These are phyloP conservation scores for Mungos mungo DNA, from an alignment of 2,113 vertebrate genomes.

Conservation along the genomic window DNA sequence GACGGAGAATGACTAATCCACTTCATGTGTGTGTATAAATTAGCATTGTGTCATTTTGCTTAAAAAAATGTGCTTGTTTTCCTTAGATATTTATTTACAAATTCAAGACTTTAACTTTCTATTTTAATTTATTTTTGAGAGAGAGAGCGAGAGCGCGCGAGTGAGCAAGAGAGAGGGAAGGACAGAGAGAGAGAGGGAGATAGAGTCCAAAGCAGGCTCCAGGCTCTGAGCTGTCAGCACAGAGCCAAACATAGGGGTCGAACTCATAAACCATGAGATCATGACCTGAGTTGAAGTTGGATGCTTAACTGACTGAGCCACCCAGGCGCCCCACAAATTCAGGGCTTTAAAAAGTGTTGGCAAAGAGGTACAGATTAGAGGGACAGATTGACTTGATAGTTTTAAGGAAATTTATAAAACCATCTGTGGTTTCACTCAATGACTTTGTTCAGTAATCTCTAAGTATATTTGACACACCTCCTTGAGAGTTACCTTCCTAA, in stretches of 20 bases:
- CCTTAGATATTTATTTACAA: constrained; percentile 2
- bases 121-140: no score
- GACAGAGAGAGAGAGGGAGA: no score
- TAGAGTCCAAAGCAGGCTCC: no score
- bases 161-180: no score
- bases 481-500: background rate
- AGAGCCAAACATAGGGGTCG: no score
- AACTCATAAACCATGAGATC: no score
- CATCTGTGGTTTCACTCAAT: background rate
- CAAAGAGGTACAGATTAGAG: background rate
- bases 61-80: constrained; percentile 3
- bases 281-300: no score
- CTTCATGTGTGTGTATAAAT: background rate
- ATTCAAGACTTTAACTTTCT: background rate
- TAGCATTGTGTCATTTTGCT: background rate
- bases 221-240: no score
- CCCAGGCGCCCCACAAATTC: background rate
- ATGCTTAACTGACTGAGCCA: no score
- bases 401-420: constrained; percentile 24
- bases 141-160: no score
- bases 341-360: constrained; percentile 15
- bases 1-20: background rate
- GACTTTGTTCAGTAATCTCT: background rate
- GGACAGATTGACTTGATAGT: background rate
- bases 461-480: constrained; percentile 7